Base-by-base conservation (phyloP, 1,140 invertebrate genomes). In the Acromyrmex echinatior region DNA sequence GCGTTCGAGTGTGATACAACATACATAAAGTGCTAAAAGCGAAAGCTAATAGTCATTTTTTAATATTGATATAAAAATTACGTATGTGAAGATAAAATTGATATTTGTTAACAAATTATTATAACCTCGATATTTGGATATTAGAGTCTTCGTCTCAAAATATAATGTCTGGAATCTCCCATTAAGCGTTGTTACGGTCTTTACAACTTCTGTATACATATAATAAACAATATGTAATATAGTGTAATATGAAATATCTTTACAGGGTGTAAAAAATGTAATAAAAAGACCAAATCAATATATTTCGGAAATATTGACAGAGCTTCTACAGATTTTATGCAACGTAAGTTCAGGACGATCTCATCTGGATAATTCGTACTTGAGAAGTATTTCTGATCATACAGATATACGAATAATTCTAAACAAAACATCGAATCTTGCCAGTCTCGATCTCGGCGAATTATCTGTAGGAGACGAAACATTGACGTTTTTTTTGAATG, bases 401-500 rank as follows among this genome's bases (percentile, higher is more conserved):
- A 2, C 60, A 3, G 79, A 91, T 7, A 87, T 95, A 74, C 86
- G 71, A 65, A 39, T 51, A 16, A 88, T 94, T 85, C 79, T 95
- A 25, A 77, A n/a, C 35, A 94, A 93, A 82, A 94, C 94, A 0
- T 79, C 86, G 16, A 31, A 80, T 73, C 78, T 95, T 16, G 80
- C 87, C 14, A 89, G 14, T 51, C 84, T 95, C 45, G 94, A 95
- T 88, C 87, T 95, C 1, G 92, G 93, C 35, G 91, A 94, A 88
- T 88, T 95, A 53, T 94, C 93, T 0, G 91, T 92, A 28, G 94
- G 93, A 7, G 86, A 95, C 70, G 94, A 95, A 62, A 95, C 94
- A 0, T 79, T 95, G 16, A 87, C 92, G 1, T 95, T 95, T 68
- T 94, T 95, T 39, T 60, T 94, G 5, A 95, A 95, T 78, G 71